phyloP scores from a whole-genome alignment of 2,888 invertebrate species.

The Dolomedes plantarius region DNA sequence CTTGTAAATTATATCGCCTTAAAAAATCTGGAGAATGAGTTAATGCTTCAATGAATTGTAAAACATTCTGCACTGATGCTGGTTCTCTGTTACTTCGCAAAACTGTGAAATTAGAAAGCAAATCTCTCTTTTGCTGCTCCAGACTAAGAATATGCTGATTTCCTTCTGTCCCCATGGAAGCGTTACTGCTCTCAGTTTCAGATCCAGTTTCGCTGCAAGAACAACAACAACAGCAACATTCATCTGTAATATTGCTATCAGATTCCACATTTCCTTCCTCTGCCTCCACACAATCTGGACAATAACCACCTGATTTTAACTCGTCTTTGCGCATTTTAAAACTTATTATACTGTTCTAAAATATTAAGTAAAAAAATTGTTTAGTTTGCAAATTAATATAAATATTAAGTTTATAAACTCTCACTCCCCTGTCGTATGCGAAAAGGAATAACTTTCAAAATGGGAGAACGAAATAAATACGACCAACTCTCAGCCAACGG shows the following conservation, averaged over 20 bases:
- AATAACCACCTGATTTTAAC: conserved; percentile 11
- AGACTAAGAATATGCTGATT: neutral
- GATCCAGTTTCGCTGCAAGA: conserved; percentile 5
- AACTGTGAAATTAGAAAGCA: conserved; percentile 17
- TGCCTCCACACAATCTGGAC: conserved; percentile 32
- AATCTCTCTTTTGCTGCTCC: conserved; percentile 22
- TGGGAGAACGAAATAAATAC: neutral
- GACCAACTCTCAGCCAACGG: neutral
- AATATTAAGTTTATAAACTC: neutral
- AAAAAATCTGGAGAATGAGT: conserved; percentile 34
- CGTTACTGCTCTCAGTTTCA: neutral
- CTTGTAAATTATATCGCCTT: conserved; percentile 29
- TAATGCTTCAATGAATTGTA: conserved; percentile 50
- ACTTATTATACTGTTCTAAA: neutral
- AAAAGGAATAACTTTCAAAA: neutral
- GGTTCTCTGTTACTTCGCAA: conserved; percentile 28
- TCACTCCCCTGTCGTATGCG: neutral
- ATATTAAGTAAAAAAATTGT: neutral
- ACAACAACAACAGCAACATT: conserved; percentile 45
- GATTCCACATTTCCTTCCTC: neutral
- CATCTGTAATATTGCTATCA: neutral
- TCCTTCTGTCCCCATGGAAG: neutral
- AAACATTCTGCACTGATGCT: conserved; percentile 32
- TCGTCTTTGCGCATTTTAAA: conserved; percentile 12
- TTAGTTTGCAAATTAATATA: neutral